Conservation (phyloP, 2,797 vertebrate species). For the Pipistrellus pipistrellus region DNA sequence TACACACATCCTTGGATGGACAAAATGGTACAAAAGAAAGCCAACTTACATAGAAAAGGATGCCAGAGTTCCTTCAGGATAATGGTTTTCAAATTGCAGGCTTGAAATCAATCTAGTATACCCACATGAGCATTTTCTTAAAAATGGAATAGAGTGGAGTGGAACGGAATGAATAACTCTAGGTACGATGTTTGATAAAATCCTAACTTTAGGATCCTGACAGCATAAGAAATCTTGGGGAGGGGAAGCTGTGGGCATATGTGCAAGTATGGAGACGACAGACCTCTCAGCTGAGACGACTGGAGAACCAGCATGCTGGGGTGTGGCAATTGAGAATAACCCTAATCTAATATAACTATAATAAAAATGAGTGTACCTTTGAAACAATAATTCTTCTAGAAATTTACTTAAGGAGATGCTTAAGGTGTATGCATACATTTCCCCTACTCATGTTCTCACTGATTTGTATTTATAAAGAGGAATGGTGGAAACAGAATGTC, state of each 20-base stretch:
- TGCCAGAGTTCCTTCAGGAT: background rate
- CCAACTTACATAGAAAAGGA: background rate
- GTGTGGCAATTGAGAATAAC: background rate
- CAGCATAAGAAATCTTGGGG: background rate
- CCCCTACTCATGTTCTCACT: background rate
- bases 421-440: background rate
- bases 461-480: constrained; percentile 1
- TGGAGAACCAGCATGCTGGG: background rate
- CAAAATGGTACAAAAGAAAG: background rate
- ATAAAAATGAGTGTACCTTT: constrained; percentile 28
- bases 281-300: background rate
- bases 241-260: background rate
- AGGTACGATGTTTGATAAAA: background rate
- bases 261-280: background rate
- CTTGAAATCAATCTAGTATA: background rate
- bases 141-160: background rate
- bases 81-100: background rate
- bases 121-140: background rate
- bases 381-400: constrained; percentile 52
- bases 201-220: background rate
- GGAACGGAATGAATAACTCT: background rate
- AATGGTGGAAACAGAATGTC: background rate
- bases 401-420: constrained; percentile 42
- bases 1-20: background rate
- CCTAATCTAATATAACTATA: background rate